Evolutionary conservation across 2,113 vertebrate species (phyloP), one percentile per base, ranked within the genome.

Genomic region (Albula glossodonta): DNA sequence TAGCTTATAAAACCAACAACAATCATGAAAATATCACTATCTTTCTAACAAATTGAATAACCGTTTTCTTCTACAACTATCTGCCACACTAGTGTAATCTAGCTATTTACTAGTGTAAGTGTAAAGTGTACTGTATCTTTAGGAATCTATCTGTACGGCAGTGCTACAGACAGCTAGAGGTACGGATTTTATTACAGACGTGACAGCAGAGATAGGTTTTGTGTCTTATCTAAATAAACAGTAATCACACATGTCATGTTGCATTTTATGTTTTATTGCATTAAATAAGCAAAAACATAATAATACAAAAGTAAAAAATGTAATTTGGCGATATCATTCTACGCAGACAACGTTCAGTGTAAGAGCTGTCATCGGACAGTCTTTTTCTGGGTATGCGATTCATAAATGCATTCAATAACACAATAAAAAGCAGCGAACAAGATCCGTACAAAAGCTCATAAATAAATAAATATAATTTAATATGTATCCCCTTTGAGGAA

Each of bases 391-490:
- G 53, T 80, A 87, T 51, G 41, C 50, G 79, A 48, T 17, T 49
- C 50, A 22, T 81, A 78, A 52, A 74, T 17, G 80, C 78, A 84
- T 83, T 51, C n/a, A 57, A 79, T 53, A 41, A 81, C 49, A 81
- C 70, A 31, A 82, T 63, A 79, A 87, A 74, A 50, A 83, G 74
- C 86, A 82, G 80, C 81, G 78, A 77, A 41, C 50, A 81, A 51
- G n/a, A 41, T 85, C 84, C 0, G 78, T 80, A 80, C 48, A 70
- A 82, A 82, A 70, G 13, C 10, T 70, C 81, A 80, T 79, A 81
- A 84, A 87, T 87, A 84, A 87, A 87, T 87, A 87, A 87, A 87
- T 87, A 87, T 74, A 87, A 51, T 81, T 87, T 80, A 84, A 86
- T 51, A 63, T 78, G 41, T 51, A 52, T 78, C 66, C 63, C 50